A percentile compares a stretch with the other conserved stretches of the same genome.
Evolutionary conservation across 92 coral and sea anemone species (phyloP).

Genomic region (Palythoa heliodiscus): DNA sequence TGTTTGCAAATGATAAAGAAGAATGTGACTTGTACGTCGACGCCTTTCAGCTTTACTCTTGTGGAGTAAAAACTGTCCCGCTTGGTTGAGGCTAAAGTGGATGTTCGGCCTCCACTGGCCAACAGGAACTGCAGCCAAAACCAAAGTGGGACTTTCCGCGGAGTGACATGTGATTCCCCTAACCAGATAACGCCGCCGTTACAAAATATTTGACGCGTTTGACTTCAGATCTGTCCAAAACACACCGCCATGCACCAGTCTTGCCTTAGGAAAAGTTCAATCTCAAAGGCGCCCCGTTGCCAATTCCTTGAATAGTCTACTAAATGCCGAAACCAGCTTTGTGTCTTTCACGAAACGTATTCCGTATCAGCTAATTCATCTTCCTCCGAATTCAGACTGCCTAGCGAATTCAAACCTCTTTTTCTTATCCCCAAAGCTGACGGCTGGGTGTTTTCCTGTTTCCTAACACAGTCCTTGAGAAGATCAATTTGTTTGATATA

Average conservation of each 20-base stretch:
- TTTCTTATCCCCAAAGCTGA: conserved; percentile 48
- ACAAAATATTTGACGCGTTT: background rate
- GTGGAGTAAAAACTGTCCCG: no score
- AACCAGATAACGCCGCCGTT: no score
- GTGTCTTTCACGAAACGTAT: conserved; percentile 1
- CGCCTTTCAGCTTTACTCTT: no score
- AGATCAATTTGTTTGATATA: conserved; percentile 50
- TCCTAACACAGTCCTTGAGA: conserved; percentile 42
- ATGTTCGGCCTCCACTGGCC: no score
- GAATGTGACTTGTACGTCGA: no score
- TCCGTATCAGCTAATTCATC: conserved; percentile 48
- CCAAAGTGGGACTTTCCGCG: no score
- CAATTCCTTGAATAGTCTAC: conserved; percentile 32
- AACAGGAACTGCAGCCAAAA: no score
- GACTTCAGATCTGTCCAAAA: background rate
- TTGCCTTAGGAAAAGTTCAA: background rate
- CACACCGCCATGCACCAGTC: background rate
- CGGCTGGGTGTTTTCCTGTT: conserved; percentile 14
- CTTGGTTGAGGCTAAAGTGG: no score
- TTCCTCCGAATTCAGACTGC: conserved; percentile 68
- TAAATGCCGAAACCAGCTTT: conserved; percentile 14
- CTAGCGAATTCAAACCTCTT: conserved; percentile 74
- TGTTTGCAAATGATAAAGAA: no score
- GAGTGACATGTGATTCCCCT: no score
- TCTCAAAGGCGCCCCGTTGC: background rate